phyloP scores from a whole-genome alignment of 2,888 invertebrate genomes.

The Meghimatium bilineatum region DNA sequence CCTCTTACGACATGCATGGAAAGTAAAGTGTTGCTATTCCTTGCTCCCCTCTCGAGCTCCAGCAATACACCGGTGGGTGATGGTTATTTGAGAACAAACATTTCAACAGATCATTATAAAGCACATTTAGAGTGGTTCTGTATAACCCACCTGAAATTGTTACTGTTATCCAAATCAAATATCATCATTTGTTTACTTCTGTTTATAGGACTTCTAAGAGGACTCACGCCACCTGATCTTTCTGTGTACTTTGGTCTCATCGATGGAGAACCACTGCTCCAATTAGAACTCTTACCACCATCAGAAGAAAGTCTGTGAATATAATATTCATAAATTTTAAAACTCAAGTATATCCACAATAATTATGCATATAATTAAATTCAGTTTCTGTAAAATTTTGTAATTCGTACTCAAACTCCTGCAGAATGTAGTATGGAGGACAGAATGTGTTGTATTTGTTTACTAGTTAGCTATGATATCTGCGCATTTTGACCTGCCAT shows the following conservation, averaged over 20 bases:
- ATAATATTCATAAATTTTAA: neutral
- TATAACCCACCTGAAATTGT: conserved; percentile 30
- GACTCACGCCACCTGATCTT: conserved; percentile 37
- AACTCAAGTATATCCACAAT: neutral
- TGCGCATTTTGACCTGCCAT: no score
- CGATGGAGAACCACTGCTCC: neutral
- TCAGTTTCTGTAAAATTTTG: no score
- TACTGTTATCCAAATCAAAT: conserved; percentile 37
- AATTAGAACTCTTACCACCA: neutral
- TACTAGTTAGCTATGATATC: no score
- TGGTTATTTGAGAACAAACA: no score
- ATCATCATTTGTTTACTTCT: conserved; percentile 5
- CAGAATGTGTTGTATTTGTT: no score
- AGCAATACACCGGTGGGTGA: no score
- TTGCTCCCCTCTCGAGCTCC: no score
- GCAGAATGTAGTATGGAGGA: no score
- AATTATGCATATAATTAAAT: neutral
- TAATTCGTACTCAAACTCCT: no score
- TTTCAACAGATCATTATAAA: no score
- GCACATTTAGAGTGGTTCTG: neutral
- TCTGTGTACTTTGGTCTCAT: conserved; percentile 18
- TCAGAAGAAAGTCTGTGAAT: neutral
- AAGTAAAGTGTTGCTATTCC: no score
- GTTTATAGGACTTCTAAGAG: conserved; percentile 46
- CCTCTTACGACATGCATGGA: no score